Percentiles rank a stretch among this genome's conserved stretches.
Conservation (phyloP, 1,140 invertebrate species). For the Metopolophium dirhodum region DNA sequence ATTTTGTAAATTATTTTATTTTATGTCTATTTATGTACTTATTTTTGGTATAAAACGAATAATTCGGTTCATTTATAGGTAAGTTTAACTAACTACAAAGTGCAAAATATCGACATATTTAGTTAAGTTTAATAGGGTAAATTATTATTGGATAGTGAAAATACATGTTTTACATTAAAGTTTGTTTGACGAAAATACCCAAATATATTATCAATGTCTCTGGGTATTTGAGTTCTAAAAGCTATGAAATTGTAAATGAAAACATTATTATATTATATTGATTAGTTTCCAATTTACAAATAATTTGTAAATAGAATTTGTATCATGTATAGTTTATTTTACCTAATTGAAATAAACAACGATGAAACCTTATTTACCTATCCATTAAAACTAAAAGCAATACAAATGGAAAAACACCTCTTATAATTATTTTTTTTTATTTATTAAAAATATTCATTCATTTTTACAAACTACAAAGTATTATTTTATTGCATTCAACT, state of each 20-base stretch:
- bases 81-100: neutral
- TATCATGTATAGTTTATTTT: neutral
- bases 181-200: neutral
- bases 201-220: neutral
- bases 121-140: neutral
- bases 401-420: neutral
- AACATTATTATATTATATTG: conserved; percentile 3
- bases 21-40: neutral
- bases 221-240: neutral
- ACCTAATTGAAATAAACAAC: neutral
- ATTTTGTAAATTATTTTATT: neutral
- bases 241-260: neutral
- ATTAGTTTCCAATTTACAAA: neutral
- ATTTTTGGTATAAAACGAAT: neutral
- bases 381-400: neutral
- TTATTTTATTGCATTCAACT: neutral
- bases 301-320: neutral
- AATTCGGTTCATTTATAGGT: neutral
- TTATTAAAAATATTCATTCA: neutral
- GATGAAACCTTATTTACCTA: neutral
- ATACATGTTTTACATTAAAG: neutral
- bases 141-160: neutral
- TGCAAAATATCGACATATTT: neutral
- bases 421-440: neutral
- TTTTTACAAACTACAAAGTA: neutral